phyloP scores from a whole-genome alignment of 2,113 vertebrate genomes.

The Nothocercus nigrocapillus region DNA sequence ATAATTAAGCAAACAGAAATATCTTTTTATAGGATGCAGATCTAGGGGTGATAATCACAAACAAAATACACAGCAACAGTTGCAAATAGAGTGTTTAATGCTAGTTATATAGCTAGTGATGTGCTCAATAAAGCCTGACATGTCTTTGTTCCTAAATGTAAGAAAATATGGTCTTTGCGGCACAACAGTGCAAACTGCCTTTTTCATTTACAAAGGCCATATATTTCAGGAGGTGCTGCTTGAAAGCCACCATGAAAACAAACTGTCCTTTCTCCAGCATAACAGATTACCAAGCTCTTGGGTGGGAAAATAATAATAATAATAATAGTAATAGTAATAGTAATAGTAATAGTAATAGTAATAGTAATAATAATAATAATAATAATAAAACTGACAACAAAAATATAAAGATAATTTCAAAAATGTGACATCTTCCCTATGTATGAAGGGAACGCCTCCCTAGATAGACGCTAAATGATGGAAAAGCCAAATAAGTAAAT shows the following conservation, averaged over 20 bases:
- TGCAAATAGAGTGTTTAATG: constrained; percentile 85
- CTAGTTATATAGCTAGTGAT: constrained; percentile 84
- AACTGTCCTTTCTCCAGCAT: not conserved
- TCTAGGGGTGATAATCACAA: constrained; percentile 87
- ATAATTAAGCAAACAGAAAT: constrained; percentile 90
- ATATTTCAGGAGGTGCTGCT: constrained; percentile 56
- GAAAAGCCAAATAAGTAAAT: not conserved
- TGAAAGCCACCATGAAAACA: constrained; percentile 38
- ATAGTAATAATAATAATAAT: too few relatives aligned
- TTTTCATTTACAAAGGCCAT: constrained; percentile 67
- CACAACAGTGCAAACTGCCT: constrained; percentile 74
- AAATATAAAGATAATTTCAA: not conserved
- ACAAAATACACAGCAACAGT: constrained; percentile 87
- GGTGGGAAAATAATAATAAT: not conserved
- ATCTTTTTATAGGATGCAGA: constrained; percentile 88
- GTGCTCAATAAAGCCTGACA: constrained; percentile 83
- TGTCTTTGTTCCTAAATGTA: constrained; percentile 80
- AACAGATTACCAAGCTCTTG: not conserved
- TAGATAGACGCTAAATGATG: not conserved
- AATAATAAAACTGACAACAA: not conserved
- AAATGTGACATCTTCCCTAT: not conserved
- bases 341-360: not conserved
- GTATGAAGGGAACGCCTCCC: not conserved
- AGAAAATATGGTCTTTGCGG: constrained; percentile 80
- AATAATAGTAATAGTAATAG: not conserved